These are phyloP conservation scores for Ictalurus furcatus DNA, from an alignment of 2,113 vertebrate species.

Conservation along the genomic window DNA sequence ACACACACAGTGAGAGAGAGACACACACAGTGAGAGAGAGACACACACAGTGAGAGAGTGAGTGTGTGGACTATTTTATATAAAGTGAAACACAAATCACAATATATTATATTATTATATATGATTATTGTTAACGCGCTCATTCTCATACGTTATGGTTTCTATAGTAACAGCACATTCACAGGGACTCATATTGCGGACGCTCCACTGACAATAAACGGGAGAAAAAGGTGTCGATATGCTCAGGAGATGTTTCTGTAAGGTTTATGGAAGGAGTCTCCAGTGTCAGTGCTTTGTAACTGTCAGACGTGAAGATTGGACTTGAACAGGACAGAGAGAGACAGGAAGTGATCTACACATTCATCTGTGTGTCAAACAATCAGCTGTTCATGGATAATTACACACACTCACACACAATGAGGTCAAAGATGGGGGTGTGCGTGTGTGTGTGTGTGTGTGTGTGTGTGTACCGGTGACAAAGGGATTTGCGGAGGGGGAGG, in stretches of 20 bases:
- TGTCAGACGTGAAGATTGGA: too few species aligned
- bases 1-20: too few species aligned
- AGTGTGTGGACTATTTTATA: background rate
- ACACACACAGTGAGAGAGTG: background rate
- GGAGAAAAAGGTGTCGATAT: too few species aligned
- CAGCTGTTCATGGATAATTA: background rate
- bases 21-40: too few species aligned
- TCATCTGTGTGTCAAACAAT: background rate
- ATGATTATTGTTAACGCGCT: too few species aligned
- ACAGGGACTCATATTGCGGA: background rate
- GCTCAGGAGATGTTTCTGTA: too few species aligned
- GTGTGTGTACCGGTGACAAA: too few species aligned
- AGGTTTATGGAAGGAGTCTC: too few species aligned
- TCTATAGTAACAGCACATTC: background rate
- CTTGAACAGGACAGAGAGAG: background rate
- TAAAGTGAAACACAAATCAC: too few species aligned
- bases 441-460: too few species aligned
- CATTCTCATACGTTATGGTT: background rate
- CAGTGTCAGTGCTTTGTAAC: background rate
- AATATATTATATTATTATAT: too few species aligned
- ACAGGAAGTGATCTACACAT: background rate
- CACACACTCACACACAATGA: background rate
- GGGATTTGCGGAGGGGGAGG: background rate
- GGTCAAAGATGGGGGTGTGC: background rate
- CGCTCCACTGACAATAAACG: too few species aligned